These are phyloP conservation scores for Stegostoma tigrinum DNA, from an alignment of 2,113 vertebrate genomes.

Conservation along the genomic window DNA sequence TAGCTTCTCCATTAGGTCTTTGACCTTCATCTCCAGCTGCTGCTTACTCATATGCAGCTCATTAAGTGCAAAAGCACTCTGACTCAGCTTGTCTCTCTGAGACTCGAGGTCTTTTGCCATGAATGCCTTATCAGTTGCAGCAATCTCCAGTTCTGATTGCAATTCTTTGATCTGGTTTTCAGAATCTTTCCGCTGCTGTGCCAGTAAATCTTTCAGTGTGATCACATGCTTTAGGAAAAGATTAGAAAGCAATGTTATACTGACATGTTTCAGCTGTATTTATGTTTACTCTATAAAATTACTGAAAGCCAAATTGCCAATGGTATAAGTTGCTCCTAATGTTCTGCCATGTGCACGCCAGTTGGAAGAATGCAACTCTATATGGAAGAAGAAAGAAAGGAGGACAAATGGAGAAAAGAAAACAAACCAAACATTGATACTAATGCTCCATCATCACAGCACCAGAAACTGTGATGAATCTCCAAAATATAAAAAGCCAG, in stretches of 20 bases:
- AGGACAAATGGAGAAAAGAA: neutral
- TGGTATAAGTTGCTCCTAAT: neutral
- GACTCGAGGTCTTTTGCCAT: constrained; percentile 61
- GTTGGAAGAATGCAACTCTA: neutral
- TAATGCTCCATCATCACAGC: neutral
- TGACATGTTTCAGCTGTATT: neutral
- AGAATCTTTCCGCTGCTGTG: constrained; percentile 63
- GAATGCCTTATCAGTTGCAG: constrained; percentile 56
- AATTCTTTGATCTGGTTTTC: constrained; percentile 56
- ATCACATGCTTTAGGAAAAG: constrained; percentile 74
- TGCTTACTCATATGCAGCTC: constrained; percentile 73
- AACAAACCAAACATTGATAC: neutral
- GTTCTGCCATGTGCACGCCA: neutral
- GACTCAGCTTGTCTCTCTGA: constrained; percentile 66
- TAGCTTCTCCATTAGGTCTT: constrained; percentile 67
- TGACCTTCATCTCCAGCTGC: constrained; percentile 63
- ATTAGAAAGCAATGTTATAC: constrained; percentile 37
- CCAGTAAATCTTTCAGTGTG: constrained; percentile 77
- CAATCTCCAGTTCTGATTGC: constrained; percentile 57
- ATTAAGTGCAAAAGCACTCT: constrained; percentile 68
- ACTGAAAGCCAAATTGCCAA: neutral
- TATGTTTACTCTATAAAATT: neutral
- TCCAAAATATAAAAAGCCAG: neutral
- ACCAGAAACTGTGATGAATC: neutral
- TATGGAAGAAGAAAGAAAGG: neutral